Percentiles rank a stretch among this genome's conserved stretches.
These are phyloP conservation scores for Calidris pugnax DNA, from an alignment of 2,113 vertebrate genomes.

Conservation along the genomic window DNA sequence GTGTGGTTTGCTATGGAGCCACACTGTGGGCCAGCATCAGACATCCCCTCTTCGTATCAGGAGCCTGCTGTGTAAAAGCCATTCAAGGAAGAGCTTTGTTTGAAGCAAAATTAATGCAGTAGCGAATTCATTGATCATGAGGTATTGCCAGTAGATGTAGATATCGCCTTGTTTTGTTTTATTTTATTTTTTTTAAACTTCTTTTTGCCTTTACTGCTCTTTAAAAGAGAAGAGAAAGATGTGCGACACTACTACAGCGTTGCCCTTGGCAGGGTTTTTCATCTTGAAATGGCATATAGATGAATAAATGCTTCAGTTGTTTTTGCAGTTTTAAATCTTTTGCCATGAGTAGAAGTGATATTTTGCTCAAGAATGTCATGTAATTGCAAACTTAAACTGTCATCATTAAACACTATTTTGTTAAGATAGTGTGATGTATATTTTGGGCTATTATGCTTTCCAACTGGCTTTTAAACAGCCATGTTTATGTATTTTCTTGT, in stretches of 20 bases:
- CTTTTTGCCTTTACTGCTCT: conserved; percentile 25
- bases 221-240: conserved; percentile 7
- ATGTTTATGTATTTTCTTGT: conserved; percentile 35
- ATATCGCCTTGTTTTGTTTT: neutral
- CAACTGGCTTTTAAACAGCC: conserved; percentile 35
- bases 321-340: conserved; percentile 50
- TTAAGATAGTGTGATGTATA: conserved; percentile 46
- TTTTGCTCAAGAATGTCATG: conserved; percentile 39
- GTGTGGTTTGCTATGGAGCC: neutral
- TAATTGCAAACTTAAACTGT: conserved; percentile 55
- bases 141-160: conserved; percentile 16
- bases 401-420: conserved; percentile 63
- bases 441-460: conserved; percentile 37
- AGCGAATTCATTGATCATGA: conserved; percentile 35
- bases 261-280: conserved; percentile 59
- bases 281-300: conserved; percentile 50
- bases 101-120: conserved; percentile 15
- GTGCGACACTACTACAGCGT: neutral
- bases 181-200: neutral
- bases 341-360: conserved; percentile 50
- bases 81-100: conserved; percentile 39
- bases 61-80: conserved; percentile 34
- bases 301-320: conserved; percentile 52
- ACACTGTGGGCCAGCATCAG: conserved; percentile 31
- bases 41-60: conserved; percentile 19